These are phyloP conservation scores for Campylomormyrus numenius DNA, from an alignment of 2,113 vertebrate species.

Conservation along the genomic window DNA sequence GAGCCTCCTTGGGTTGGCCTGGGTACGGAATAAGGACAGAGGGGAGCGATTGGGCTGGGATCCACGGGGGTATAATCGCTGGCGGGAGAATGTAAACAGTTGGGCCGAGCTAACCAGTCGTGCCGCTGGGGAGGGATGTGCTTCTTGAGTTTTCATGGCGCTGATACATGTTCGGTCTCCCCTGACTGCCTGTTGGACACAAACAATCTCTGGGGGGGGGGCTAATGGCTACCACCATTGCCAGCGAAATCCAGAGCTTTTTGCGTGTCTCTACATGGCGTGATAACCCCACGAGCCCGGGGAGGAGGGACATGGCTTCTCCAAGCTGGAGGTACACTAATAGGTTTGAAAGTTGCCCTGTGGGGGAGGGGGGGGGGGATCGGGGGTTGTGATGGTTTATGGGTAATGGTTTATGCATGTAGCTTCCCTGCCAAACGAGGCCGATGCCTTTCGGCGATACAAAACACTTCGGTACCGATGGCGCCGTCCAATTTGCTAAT, in stretches of 20 bases:
- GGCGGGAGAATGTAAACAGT: not conserved
- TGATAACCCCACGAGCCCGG: not conserved
- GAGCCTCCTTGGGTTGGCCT: not conserved
- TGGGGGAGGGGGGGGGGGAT: not conserved
- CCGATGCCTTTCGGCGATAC: conserved; percentile 11
- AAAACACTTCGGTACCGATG: not conserved
- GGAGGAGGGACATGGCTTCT: not conserved
- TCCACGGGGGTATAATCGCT: not conserved
- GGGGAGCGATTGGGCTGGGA: not conserved
- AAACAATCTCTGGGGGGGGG: not conserved
- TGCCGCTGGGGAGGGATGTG: not conserved
- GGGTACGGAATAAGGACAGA: not conserved
- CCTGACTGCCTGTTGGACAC: not conserved
- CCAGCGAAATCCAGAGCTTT: not conserved
- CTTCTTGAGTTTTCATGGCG: not conserved
- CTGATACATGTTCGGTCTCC: not conserved
- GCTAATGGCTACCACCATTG: not conserved
- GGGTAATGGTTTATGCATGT: conserved; percentile 30
- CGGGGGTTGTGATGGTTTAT: not conserved
- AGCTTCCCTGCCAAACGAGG: not conserved
- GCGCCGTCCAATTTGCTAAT: not conserved
- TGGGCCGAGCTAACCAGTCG: not conserved
- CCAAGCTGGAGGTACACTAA: not conserved
- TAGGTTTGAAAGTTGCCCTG: not conserved
- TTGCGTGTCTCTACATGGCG: not conserved